Conservation (phyloP, 2,797 vertebrate species). For the Bufotes viridis region DNA sequence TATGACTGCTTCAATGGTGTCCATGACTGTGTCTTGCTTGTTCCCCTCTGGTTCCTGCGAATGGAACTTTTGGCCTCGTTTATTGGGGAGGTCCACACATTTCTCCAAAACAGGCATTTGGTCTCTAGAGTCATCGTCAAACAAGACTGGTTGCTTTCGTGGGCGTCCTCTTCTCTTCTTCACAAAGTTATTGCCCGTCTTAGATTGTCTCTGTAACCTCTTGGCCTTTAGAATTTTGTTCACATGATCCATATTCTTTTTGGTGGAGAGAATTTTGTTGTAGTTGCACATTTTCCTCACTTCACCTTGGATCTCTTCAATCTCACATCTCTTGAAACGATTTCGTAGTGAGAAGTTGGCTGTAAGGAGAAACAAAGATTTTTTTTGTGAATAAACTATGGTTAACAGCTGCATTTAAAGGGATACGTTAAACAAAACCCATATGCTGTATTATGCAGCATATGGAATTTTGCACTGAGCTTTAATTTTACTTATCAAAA, state of each 20-base stretch:
- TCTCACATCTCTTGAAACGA: conserved; percentile 89
- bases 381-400: neutral
- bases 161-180: conserved; percentile 93
- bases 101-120: conserved; percentile 96
- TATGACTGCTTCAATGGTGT: conserved; percentile 95
- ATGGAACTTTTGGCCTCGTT: conserved; percentile 82
- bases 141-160: conserved; percentile 84
- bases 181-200: conserved; percentile 98
- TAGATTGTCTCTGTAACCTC: conserved; percentile 97
- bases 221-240: conserved; percentile 99
- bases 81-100: conserved; percentile 89
- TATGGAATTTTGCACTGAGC: too few species aligned
- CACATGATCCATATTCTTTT: conserved; percentile 96
- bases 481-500: too few species aligned
- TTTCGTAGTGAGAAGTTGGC: conserved; percentile 85
- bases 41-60: conserved; percentile 83
- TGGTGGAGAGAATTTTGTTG: conserved; percentile 88
- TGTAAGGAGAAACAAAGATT: conserved; percentile 57
- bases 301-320: conserved; percentile 94
- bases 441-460: neutral
- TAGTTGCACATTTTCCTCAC: conserved; percentile 93
- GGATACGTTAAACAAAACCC: neutral
- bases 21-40: conserved; percentile 89
- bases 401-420: neutral
- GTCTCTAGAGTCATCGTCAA: conserved; percentile 85